Evolutionary conservation across 1,140 invertebrate genomes (phyloP), one percentile per base, ranked within the genome.

Genomic region (Cecropterus lyciades): DNA sequence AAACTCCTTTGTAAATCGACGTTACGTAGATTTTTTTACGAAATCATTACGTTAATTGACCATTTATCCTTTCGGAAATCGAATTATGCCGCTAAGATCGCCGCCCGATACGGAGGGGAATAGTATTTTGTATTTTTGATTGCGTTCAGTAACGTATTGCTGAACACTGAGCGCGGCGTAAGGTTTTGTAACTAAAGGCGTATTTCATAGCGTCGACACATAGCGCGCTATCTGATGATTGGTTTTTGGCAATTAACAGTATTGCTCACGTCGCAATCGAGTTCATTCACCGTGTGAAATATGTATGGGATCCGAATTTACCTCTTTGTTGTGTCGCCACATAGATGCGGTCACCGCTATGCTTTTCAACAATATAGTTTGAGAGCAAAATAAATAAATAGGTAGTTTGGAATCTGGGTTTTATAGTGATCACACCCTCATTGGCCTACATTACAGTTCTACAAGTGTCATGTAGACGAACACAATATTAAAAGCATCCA

Each of bases 211-310:
- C 76, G 82, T 77, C 79, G 82, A 87, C 83, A 87, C 75, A 80
- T 81, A 78, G 72, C 79, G 65, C 87, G 85, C 86, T 91, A 91
- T 91, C 89, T 91, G 89, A 91, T 91, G 89, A 91, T 91, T 91
- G 89, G 87, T 91, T 91, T 91, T 91, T 91, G 89, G 87, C 89
- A 91, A 91, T 91, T 91, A 91, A 81, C 89, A 87, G 85, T 90
- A 89, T 87, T 89, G 86, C 84, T 82, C 85, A 85, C 83, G 75
- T 84, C 79, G 80, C 80, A 87, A 85, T 86, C 80, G 83, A 77
- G 87, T 82, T 87, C 86, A 87, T 89, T 88, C 89, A 87, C 79
- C 86, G 80, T 85, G 81, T 90, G 89, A 91, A 90, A 89, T 91
- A 89, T 91, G 89, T 89, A 88, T 91, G 81, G 76, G 79, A 76